These are phyloP conservation scores for Datnioides undecimradiatus DNA, from an alignment of 2,113 vertebrate genomes.

Conservation along the genomic window DNA sequence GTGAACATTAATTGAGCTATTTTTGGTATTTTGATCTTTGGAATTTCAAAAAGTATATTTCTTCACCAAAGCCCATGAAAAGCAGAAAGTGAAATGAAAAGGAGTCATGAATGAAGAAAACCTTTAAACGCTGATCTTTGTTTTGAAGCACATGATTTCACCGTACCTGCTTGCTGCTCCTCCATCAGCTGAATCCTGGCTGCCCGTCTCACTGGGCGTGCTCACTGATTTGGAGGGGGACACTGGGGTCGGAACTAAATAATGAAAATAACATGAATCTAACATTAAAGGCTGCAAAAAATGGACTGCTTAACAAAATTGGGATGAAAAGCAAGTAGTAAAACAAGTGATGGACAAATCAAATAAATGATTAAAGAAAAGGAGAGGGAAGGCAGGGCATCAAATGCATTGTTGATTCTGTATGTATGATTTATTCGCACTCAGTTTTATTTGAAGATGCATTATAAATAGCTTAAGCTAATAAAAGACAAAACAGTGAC, in stretches of 20 bases:
- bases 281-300: conserved; percentile 89
- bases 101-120: background rate
- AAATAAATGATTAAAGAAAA: conserved; percentile 78
- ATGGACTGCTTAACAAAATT: conserved; percentile 86
- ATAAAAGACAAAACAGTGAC: conserved; percentile 31
- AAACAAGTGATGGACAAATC: conserved; percentile 61
- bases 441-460: conserved; percentile 1
- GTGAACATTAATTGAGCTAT: background rate
- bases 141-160: background rate
- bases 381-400: conserved; percentile 80
- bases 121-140: background rate
- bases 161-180: conserved; percentile 92
- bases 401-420: conserved; percentile 83
- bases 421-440: conserved; percentile 51
- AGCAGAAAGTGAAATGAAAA: background rate
- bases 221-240: conserved; percentile 98
- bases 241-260: conserved; percentile 97
- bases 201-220: conserved; percentile 97
- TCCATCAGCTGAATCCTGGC: conserved; percentile 95
- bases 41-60: background rate
- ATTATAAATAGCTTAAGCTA: conserved; percentile 42
- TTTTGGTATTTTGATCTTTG: background rate
- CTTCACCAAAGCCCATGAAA: background rate
- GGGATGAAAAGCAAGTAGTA: conserved; percentile 73
- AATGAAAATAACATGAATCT: conserved; percentile 90